Conservation (phyloP, 2,113 vertebrate genomes). For the Bufo gargarizans region DNA sequence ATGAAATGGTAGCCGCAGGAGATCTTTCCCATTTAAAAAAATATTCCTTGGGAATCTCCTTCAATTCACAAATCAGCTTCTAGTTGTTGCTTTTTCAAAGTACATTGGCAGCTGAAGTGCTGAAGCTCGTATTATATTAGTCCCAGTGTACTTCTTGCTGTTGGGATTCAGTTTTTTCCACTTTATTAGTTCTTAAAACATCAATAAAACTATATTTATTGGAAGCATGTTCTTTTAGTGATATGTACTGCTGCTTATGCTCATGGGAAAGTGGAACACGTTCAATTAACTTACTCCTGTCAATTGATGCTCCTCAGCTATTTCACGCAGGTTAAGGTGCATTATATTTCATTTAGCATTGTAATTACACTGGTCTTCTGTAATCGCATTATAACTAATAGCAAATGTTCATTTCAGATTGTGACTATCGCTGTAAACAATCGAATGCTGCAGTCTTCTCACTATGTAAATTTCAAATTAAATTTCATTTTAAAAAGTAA, state of each 20-base stretch:
- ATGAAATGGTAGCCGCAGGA: too few species aligned
- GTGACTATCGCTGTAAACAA: not conserved
- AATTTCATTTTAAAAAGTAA: conserved; percentile 6
- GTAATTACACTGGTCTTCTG: not conserved
- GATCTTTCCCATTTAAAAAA: too few species aligned
- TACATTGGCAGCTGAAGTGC: not conserved
- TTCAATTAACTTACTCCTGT: not conserved
- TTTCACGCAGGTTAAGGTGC: not conserved
- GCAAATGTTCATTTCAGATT: not conserved
- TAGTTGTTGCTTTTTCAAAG: too few species aligned
- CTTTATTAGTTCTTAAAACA: not conserved
- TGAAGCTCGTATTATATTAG: not conserved
- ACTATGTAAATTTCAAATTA: not conserved
- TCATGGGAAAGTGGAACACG: not conserved
- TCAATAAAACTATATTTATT: not conserved
- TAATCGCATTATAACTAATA: not conserved
- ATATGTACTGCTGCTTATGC: not conserved
- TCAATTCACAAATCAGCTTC: too few species aligned
- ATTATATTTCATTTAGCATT: not conserved
- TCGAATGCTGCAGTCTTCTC: not conserved
- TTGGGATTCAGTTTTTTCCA: not conserved
- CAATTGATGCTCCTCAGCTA: not conserved
- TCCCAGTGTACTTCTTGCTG: not conserved
- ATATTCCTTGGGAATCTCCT: too few species aligned
- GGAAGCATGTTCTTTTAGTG: not conserved